phyloP scores from a whole-genome alignment of 1,140 invertebrate genomes.

The Pogonomyrmex californicus region DNA sequence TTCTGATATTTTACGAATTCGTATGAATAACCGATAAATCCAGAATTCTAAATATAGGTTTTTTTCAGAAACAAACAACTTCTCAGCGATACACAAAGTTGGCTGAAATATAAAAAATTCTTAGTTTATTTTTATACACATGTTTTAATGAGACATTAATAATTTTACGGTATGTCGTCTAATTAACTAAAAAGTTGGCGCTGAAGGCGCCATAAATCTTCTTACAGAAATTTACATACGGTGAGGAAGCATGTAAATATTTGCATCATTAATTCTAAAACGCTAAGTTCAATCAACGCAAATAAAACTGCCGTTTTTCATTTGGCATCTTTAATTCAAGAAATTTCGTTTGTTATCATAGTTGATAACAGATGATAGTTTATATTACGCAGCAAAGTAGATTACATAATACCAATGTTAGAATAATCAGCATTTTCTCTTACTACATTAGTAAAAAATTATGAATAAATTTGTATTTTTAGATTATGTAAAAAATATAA shows the following conservation, averaged over 20 bases:
- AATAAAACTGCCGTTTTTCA: conserved; percentile 1
- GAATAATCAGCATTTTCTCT: neutral
- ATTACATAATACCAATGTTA: neutral
- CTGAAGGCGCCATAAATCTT: conserved; percentile 7
- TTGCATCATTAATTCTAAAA: conserved; percentile 12
- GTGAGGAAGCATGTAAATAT: neutral
- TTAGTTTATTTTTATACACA: neutral
- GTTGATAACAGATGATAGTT: neutral
- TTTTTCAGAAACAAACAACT: neutral
- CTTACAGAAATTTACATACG: conserved; percentile 11
- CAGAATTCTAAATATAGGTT: neutral
- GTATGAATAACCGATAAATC: neutral
- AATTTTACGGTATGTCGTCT: neutral
- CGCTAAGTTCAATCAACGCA: neutral
- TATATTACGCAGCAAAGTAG: neutral
- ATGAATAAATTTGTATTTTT: neutral
- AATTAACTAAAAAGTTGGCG: conserved; percentile 7
- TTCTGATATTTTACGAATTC: neutral
- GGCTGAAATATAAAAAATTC: neutral
- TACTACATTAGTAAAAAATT: neutral
- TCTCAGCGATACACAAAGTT: neutral
- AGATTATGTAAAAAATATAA: neutral
- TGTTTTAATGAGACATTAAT: neutral
- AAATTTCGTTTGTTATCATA: neutral
- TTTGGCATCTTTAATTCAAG: neutral